phyloP scores from a whole-genome alignment of 2,888 invertebrate species.

The Crematogaster levior region DNA sequence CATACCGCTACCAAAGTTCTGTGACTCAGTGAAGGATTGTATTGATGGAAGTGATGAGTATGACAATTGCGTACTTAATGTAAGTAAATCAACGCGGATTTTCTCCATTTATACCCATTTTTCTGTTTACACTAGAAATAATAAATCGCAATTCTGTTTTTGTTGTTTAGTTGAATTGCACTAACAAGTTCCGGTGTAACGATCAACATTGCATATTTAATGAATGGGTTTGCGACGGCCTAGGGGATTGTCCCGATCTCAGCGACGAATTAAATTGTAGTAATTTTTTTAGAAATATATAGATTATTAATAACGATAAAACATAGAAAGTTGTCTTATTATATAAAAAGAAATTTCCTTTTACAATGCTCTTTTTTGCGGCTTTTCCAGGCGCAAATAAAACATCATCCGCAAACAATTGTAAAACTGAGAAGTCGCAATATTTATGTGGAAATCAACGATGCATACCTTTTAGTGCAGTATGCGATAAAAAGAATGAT shows the following conservation, averaged over 20 bases:
- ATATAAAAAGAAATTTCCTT: neutral
- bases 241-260: constrained; percentile 89
- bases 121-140: no score
- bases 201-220: constrained; percentile 90
- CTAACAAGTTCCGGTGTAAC: constrained; percentile 88
- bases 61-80: constrained; percentile 77
- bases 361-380: constrained; percentile 5
- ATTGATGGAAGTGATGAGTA: constrained; percentile 85
- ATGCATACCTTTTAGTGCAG: constrained; percentile 86
- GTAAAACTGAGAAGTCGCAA: constrained; percentile 86
- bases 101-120: no score
- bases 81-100: constrained; percentile 58
- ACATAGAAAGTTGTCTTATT: constrained; percentile 8
- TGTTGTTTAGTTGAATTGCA: constrained; percentile 84
- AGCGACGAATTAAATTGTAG: constrained; percentile 91
- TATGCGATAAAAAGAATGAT: constrained; percentile 87
- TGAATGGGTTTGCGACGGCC: constrained; percentile 88
- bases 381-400: constrained; percentile 75
- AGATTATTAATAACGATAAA: neutral
- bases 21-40: constrained; percentile 84
- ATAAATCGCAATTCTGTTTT: constrained; percentile 23
- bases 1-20: constrained; percentile 83
- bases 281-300: constrained; percentile 78
- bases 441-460: constrained; percentile 87
- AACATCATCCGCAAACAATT: constrained; percentile 83